Conservation (phyloP, 2,888 invertebrate species). For the Lydus trimaculatus region DNA sequence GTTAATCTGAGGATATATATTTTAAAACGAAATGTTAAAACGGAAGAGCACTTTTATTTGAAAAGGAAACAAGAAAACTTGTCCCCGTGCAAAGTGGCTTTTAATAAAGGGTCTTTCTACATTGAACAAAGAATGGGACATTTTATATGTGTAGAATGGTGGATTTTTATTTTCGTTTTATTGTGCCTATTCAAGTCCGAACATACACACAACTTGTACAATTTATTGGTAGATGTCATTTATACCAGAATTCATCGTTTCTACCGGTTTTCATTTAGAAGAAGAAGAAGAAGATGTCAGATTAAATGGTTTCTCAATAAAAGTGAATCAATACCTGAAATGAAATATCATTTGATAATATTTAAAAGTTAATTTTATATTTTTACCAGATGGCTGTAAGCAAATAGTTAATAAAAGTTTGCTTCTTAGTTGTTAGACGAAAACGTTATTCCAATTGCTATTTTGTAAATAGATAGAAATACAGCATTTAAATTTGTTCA, state of each 20-base stretch:
- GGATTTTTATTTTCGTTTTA: slow-evolving; percentile 2
- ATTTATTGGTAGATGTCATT: slow-evolving; percentile 4
- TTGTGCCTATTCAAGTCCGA: not conserved
- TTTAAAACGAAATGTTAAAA: slow-evolving; percentile 17
- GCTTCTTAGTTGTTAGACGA: not conserved
- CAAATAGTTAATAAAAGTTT: not conserved
- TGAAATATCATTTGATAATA: not conserved
- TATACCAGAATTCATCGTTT: not conserved
- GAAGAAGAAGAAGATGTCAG: not conserved
- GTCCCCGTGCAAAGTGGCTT: slow-evolving; percentile 21
- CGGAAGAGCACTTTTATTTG: slow-evolving; percentile 1
- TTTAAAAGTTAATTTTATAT: not conserved
- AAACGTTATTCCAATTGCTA: not conserved
- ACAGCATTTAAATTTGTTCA: not conserved
- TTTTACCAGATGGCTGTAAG: not conserved
- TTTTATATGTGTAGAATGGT: not conserved
- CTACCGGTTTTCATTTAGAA: not conserved
- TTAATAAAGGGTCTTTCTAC: slow-evolving; percentile 20
- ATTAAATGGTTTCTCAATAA: not conserved
- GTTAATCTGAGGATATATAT: slow-evolving; percentile 24
- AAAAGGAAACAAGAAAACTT: slow-evolving; percentile 18
- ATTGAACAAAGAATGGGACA: slow-evolving; percentile 16
- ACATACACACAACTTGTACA: not conserved
- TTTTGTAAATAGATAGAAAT: not conserved
- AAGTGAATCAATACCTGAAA: not conserved